Evolutionary conservation across 2,888 invertebrate species (phyloP).

Genomic region (Coronaproctus castanopsis): DNA sequence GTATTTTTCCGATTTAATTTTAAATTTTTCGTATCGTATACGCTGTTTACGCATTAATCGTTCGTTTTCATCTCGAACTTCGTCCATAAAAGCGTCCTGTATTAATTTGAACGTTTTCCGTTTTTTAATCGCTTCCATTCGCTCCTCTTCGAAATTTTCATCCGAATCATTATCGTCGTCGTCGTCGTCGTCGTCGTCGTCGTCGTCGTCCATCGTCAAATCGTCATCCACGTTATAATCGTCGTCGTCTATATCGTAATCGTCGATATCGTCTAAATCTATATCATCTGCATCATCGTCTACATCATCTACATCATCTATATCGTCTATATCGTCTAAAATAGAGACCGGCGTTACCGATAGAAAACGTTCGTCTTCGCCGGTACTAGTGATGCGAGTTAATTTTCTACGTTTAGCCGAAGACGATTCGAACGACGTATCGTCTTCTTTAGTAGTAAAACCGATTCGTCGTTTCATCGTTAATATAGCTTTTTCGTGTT

Average conservation of each 20-base stretch:
- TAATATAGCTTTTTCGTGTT: background rate
- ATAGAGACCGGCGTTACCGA: background rate
- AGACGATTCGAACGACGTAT: too few relatives aligned
- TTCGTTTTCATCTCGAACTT: background rate
- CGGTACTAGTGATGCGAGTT: too few relatives aligned
- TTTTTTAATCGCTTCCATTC: background rate
- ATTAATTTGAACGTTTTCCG: background rate
- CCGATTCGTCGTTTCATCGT: too few relatives aligned
- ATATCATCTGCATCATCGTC: slow-evolving; percentile 5
- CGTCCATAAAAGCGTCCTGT: background rate
- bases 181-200: slow-evolving; percentile 5
- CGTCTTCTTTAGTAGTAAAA: too few relatives aligned
- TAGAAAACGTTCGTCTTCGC: background rate
- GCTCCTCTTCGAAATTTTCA: slow-evolving; percentile 1
- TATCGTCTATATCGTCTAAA: background rate
- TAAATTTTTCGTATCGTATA: background rate
- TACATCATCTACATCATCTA: slow-evolving; percentile 3
- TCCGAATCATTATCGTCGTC: background rate
- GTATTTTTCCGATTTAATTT: background rate
- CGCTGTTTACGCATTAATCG: background rate
- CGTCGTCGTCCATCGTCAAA: slow-evolving; percentile 6
- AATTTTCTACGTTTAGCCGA: too few relatives aligned
- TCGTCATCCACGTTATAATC: slow-evolving; percentile 7
- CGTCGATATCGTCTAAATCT: slow-evolving; percentile 9
- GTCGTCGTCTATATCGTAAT: slow-evolving; percentile 8